phyloP scores from a whole-genome alignment of 2,797 vertebrate genomes.

The Galagoides demidoff region DNA sequence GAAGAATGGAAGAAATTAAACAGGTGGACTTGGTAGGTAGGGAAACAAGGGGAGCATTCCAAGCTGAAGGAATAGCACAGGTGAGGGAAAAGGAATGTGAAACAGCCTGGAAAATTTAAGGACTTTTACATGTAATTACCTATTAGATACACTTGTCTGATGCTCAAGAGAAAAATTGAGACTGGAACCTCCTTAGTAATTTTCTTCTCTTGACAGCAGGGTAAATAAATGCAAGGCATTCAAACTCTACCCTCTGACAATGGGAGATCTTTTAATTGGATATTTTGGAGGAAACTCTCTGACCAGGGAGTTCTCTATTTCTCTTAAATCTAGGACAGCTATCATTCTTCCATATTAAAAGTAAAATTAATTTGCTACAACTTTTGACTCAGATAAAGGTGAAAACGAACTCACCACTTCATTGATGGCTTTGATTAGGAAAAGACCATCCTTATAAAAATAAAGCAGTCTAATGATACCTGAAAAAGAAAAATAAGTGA shows the following conservation, averaged over 20 bases:
- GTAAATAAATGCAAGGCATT: neutral
- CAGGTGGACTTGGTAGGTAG: neutral
- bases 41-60: neutral
- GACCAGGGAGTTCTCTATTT: neutral
- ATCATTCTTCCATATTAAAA: neutral
- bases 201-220: neutral
- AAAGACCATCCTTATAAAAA: conserved; percentile 86
- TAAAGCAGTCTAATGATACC: conserved; percentile 91
- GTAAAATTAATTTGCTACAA: neutral
- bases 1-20: neutral
- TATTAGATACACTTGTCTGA: neutral
- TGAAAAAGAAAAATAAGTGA: conserved; percentile 79
- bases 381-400: neutral
- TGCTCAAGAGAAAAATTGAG: neutral
- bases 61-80: neutral
- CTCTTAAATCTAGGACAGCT: neutral
- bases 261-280: neutral
- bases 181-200: neutral
- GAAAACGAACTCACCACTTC: conserved; percentile 87
- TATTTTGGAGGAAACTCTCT: neutral
- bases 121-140: neutral
- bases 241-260: neutral
- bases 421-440: conserved; percentile 90
- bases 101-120: neutral
- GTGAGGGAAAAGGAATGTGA: neutral